These are phyloP conservation scores for Leucozona laternaria DNA, from an alignment of 2,888 invertebrate genomes.

Conservation along the genomic window DNA sequence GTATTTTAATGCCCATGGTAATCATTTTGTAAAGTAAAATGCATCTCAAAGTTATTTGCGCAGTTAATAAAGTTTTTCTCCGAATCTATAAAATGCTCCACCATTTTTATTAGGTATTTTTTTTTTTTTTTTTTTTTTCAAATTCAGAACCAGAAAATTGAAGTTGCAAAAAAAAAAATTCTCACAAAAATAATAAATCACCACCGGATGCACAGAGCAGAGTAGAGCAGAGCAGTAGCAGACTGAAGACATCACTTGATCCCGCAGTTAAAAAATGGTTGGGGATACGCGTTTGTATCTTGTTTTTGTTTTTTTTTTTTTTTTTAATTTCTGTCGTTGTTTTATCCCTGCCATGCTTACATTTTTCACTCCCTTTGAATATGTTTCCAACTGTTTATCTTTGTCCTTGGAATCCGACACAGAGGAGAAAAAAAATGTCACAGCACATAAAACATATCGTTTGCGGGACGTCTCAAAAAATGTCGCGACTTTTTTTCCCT, in stretches of 20 bases:
- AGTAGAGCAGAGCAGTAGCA: slow-evolving; percentile 20
- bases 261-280: slow-evolving; percentile 41
- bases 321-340: slow-evolving; percentile 17
- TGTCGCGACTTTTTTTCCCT: slow-evolving; percentile 18
- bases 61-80: slow-evolving; percentile 35
- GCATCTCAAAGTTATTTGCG: not conserved
- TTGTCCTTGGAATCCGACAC: slow-evolving; percentile 45
- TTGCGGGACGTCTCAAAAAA: slow-evolving; percentile 31
- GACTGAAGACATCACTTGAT: slow-evolving; percentile 41
- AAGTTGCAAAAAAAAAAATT: slow-evolving; percentile 32
- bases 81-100: slow-evolving; percentile 42
- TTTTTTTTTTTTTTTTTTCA: not conserved
- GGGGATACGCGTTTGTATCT: slow-evolving; percentile 29
- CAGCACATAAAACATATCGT: slow-evolving; percentile 63
- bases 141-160: slow-evolving; percentile 70
- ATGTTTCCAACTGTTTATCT: slow-evolving; percentile 42
- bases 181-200: slow-evolving; percentile 67
- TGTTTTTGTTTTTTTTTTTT: not conserved
- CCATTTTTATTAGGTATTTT: no score
- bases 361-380: slow-evolving; percentile 35
- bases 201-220: slow-evolving; percentile 66
- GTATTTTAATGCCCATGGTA: not conserved
- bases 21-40: not conserved
- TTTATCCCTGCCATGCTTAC: not conserved
- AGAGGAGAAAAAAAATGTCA: slow-evolving; percentile 58